Conservation (phyloP, 2,113 vertebrate genomes). For the Corynorhinus townsendii region DNA sequence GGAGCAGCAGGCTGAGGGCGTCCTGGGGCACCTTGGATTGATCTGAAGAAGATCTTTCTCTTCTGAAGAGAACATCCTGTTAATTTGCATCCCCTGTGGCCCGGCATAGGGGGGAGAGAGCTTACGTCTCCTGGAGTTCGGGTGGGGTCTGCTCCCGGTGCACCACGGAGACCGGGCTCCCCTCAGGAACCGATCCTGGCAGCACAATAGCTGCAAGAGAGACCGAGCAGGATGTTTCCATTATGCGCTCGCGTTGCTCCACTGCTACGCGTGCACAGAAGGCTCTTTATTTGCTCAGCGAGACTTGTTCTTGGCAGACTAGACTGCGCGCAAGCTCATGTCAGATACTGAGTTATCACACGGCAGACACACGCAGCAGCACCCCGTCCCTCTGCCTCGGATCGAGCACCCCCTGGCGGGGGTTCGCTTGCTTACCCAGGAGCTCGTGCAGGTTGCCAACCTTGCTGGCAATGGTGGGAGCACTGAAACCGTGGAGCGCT, state of each 20-base stretch:
- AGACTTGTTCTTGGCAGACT: background rate
- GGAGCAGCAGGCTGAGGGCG: background rate
- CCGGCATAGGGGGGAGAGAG: fast-evolving
- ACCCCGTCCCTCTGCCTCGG: background rate
- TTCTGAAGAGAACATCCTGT: background rate
- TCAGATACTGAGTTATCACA: fast-evolving
- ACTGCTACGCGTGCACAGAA: background rate
- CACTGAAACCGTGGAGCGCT: background rate
- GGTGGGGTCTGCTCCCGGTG: fast-evolving
- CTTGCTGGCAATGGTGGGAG: background rate
- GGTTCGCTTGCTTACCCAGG: conserved; percentile 12
- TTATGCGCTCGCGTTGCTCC: background rate
- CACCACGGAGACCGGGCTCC: background rate
- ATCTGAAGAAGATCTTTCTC: background rate
- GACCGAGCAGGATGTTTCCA: background rate
- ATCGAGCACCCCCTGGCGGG: background rate
- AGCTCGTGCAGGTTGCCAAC: background rate
- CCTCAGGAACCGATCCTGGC: background rate
- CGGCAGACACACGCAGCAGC: background rate
- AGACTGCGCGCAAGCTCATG: background rate
- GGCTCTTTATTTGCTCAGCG: background rate
- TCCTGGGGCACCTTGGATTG: background rate
- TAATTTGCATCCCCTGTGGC: background rate
- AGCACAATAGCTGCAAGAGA: background rate
- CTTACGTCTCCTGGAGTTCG: background rate